A percentile compares a stretch with the other conserved stretches of the same genome.
These are phyloP conservation scores for Poecilobothrus nobilitatus DNA, from an alignment of 2,888 invertebrate genomes.

Conservation along the genomic window DNA sequence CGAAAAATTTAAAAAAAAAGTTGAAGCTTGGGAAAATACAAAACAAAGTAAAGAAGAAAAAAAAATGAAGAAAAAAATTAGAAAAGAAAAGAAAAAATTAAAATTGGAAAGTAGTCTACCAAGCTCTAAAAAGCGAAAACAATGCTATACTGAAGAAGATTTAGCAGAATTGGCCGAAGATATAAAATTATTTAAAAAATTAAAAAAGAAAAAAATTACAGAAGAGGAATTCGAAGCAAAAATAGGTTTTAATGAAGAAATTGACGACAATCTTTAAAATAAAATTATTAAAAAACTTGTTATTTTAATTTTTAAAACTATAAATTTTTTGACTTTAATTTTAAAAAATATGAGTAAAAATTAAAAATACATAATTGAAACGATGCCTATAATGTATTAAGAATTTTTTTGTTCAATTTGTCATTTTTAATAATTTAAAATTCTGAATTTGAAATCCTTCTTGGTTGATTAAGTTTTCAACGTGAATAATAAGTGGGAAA, in stretches of 20 bases:
- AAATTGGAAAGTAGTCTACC: conserved; percentile 41
- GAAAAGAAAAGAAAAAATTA: conserved; percentile 42
- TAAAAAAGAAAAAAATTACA: conserved; percentile 73
- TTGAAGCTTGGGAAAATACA: conserved; percentile 68
- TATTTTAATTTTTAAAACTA: no score
- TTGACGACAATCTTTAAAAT: no score
- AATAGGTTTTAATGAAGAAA: conserved; percentile 45
- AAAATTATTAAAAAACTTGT: no score
- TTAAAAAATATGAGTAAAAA: no score
- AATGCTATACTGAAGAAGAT: conserved; percentile 61
- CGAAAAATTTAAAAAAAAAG: conserved; percentile 47
- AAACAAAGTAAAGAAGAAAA: conserved; percentile 51
- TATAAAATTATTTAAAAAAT: conserved; percentile 72
- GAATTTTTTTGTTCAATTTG: no score
- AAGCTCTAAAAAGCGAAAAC: conserved; percentile 44
- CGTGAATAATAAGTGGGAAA: no score
- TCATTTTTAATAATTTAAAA: no score
- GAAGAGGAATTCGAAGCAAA: conserved; percentile 58
- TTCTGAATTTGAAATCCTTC: no score
- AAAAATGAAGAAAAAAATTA: conserved; percentile 51
- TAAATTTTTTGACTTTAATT: no score
- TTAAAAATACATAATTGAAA: no score
- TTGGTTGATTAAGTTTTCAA: no score
- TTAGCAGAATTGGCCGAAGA: conserved; percentile 70
- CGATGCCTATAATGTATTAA: no score